phyloP scores from a whole-genome alignment of 37 sponge, comb jelly and placozoan species.

The Oscarella lobularis region DNA sequence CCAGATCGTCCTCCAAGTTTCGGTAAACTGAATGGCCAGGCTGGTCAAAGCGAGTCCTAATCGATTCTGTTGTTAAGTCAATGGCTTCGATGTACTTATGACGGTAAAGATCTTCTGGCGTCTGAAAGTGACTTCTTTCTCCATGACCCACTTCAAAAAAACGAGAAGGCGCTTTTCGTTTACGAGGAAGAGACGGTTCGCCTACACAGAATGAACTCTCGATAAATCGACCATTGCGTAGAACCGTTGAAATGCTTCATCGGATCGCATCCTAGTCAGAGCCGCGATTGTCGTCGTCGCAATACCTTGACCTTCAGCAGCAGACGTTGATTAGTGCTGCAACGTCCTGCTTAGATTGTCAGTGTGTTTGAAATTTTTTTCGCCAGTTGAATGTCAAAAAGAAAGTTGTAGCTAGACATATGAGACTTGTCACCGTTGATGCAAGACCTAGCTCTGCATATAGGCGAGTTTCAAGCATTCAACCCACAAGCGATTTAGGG shows the following conservation, averaged over 20 bases:
- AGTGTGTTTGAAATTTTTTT: constrained; percentile 7
- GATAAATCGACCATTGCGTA: constrained; percentile 5
- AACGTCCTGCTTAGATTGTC: constrained; percentile 18
- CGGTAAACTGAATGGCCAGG: too few relatives aligned
- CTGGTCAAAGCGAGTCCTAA: constrained; percentile 7
- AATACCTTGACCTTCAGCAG: constrained; percentile 15
- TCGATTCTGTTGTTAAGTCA: constrained; percentile 11
- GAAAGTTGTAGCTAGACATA: too few relatives aligned
- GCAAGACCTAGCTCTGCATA: too few relatives aligned
- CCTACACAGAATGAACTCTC: too few relatives aligned
- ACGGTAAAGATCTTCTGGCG: constrained; percentile 13
- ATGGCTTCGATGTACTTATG: constrained; percentile 19
- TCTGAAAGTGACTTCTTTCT: neutral
- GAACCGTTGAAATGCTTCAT: constrained; percentile 7
- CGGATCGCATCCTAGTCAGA: constrained; percentile 7
- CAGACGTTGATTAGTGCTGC: constrained; percentile 2
- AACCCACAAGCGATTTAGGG: too few relatives aligned
- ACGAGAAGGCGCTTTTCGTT: constrained; percentile 4
- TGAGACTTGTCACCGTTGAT: too few relatives aligned
- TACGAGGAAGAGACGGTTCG: constrained; percentile 4
- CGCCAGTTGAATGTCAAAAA: neutral
- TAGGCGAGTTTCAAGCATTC: too few relatives aligned
- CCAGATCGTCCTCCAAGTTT: too few relatives aligned
- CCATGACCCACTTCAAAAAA: constrained; percentile 13
- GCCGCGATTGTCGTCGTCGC: constrained; percentile 9